Base-by-base conservation (phyloP, 2,888 invertebrate species). In the Drosophila borealis region DNA sequence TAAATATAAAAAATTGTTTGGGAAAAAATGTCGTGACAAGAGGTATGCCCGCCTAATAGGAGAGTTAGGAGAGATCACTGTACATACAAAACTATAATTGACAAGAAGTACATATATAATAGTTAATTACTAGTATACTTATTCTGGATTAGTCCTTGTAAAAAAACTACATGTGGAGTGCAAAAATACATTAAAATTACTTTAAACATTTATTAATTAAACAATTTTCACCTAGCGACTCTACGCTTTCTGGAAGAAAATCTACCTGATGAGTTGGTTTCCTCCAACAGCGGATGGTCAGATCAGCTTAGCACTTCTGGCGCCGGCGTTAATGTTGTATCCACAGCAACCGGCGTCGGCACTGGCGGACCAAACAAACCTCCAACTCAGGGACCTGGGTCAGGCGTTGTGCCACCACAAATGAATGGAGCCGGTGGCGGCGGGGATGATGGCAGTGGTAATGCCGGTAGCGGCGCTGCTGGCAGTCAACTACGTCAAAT, bases 181-280 rank as follows among this genome's bases (percentile, higher is more conserved):
- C 25, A 8, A 6, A 29, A 8, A 8, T 29, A 29, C 29, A 29
- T 29, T 8, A 29, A 29, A 29, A 8, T 29, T 17, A 17, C 17
- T 17, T 17, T 17, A 17, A 33, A 33, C 33, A 9, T 33, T 4
- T 13, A 36, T 4, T 13, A 13, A 36, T 36, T 36, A 10, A 36
- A 36, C 36, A 36, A 11, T 45, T 5, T 62, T 41, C 21, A 33
- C 11, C 11, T 17, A 92, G 95, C 96, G 81, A 96, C 96, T 93
- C 96, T 97, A 95, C 96, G 84, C 74, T 96, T 97, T 93, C 94
- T 98, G 93, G 98, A 98, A 93, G 97, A 97, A 93, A 96, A 97
- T 93, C 95, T 98, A 87, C 98, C 98, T 48, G 97, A 98, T 93
- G 98, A 98, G 93, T 94, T 98, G 80, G 96, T 97, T 93, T 94